Base-by-base conservation (phyloP, 2,797 vertebrate species). In the Macropodus opercularis region DNA sequence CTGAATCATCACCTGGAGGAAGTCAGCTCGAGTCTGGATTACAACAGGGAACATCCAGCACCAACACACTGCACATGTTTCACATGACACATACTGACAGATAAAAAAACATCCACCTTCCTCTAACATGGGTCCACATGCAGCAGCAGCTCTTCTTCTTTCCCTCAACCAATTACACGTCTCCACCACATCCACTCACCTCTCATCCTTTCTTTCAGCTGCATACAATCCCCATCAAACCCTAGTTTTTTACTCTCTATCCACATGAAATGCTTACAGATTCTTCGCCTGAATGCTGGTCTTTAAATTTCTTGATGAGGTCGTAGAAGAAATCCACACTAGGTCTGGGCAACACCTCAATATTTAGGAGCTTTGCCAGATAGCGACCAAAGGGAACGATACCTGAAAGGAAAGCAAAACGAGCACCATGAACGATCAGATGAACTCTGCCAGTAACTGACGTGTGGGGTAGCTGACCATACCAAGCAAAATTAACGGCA, bases 251-350 rank as follows among this genome's bases (percentile, higher is more conserved):
- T n/a, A n/a, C n/a, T n/a, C n/a, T n/a, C n/a, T n/a, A 3, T 4
- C 19, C 5, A 21, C 12, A 19, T 15, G 5, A 49, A 27, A 66
- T 21, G 1, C 81, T 84, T 64, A 88, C 86, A 19, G 58, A 32
- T 17, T 75, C 5, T 0, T 69, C 84, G 26, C 11, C 7, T 1
- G 8, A 14, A 46, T 89, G 66, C 19, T 94, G 77, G 7, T 87
- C 81, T 80, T 93, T 93, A n/a, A 95, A 89, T 43, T 52, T 90
- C 53, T 47, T 79, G 18, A 93, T 72, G 21, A 90, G 14, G 0
- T 15, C 38, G 8, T 41, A 72, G 73, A 94, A 94, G 77, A 90
- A 95, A 1, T 85, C 35, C 15, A 89, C 0, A 7, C 83, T 59
- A 0, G 43, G 5, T 13, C 48, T 75, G 11, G 90, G 47, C 1